Base-by-base conservation (phyloP, 2,888 invertebrate species). In the Ceramica pisi region DNA sequence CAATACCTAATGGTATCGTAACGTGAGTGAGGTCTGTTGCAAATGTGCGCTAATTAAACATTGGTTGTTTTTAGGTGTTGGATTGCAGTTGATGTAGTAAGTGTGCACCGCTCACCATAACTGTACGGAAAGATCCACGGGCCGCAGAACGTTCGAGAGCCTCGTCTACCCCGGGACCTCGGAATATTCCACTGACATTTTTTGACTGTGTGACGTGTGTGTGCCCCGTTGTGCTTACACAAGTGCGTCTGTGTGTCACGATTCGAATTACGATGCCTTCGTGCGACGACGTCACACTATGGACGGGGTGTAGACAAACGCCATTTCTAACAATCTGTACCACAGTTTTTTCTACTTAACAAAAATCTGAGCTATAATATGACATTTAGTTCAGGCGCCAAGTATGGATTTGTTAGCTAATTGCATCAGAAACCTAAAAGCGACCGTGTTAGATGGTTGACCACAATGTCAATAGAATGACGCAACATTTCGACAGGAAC, bases 181-280 rank as follows among this genome's bases (percentile, higher is more conserved):
- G 87, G 94, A 93, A 91, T 92, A 93, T 94, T 94, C 94, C 94
- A 92, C 89, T 91, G 90, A 86, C 89, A 88, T 90, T 93, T 93
- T 92, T 89, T 90, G 50, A 89, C 87, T 87, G 86, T 73, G 79
- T 86, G 80, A 86, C 82, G 83, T 85, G 83, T 89, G 88, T 89
- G 85, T 87, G 71, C 76, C 82, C 81, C 76, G 77, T 76, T 80
- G 81, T 81, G 66, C 46, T 86, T 87, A 86, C 77, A 82, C 81
- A 86, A 82, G 68, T 84, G 86, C 71, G 71, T 80, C 41, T 84
- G 88, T 87, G 85, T 88, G 88, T 38, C 21, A 60, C 35, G 53
- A 78, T 70, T 63, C 35, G 53, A 78, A 78, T 63, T 35, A 78
- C 38, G 57, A 67, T 67, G 76, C 57, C 66, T 76, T 61, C 19